Percentiles rank a stretch among this genome's conserved stretches.
phyloP scores from a whole-genome alignment of 2,888 invertebrate species.

The Diaprepes abbreviatus region DNA sequence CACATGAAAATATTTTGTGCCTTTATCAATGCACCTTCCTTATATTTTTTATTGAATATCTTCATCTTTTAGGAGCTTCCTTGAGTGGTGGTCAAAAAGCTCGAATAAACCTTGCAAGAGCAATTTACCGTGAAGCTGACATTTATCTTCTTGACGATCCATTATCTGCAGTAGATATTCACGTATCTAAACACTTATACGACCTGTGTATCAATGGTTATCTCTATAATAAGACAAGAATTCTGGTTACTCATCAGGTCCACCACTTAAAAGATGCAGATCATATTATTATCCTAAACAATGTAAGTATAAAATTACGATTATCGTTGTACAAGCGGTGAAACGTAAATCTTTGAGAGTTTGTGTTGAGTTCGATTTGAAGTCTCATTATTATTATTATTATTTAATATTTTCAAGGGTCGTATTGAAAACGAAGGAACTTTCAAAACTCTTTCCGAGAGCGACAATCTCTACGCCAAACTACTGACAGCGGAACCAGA shows the following conservation, averaged over 20 bases:
- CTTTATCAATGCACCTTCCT: no score
- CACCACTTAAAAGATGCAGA: conserved; percentile 81
- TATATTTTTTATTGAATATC: no score
- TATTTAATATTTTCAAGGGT: conserved; percentile 65
- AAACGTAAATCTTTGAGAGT: no score
- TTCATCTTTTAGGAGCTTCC: conserved; percentile 73
- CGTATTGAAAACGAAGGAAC: conserved; percentile 68
- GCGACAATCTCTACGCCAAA: conserved; percentile 70
- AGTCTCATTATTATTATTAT: no score
- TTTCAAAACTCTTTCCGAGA: conserved; percentile 66
- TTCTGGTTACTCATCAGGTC: conserved; percentile 90
- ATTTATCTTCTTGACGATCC: conserved; percentile 89
- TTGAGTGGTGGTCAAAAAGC: conserved; percentile 88
- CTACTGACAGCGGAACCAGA: conserved; percentile 66
- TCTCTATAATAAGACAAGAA: conserved; percentile 77
- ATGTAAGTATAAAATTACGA: conserved; percentile 70
- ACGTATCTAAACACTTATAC: conserved; percentile 84
- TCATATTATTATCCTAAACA: conserved; percentile 75
- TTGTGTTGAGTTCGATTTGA: no score
- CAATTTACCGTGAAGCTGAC: conserved; percentile 79
- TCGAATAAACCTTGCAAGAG: conserved; percentile 78
- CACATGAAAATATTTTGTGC: no score
- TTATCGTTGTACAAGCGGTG: no score
- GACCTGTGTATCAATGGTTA: conserved; percentile 81
- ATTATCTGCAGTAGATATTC: conserved; percentile 87